Evolutionary conservation across 2,888 invertebrate species (phyloP).

Genomic region (Pandemis corylana): DNA sequence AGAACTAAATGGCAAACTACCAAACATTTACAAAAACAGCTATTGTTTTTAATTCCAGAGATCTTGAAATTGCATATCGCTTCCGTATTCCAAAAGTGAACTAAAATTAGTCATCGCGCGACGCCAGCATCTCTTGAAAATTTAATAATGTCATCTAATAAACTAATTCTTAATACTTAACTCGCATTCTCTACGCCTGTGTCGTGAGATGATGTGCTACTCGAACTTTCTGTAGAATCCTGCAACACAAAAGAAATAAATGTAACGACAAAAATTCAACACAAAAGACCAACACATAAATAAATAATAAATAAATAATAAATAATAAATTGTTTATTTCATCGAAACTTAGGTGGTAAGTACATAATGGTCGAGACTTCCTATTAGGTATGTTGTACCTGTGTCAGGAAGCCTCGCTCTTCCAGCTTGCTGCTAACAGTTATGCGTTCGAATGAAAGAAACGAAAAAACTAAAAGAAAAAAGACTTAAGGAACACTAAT

Average conservation of each 20-base stretch:
- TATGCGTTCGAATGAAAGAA: too few species aligned
- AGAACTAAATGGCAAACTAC: not conserved
- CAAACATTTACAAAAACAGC: not conserved
- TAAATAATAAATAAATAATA: too few species aligned
- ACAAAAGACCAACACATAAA: too few species aligned
- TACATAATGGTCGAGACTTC: too few species aligned
- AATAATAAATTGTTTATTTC: too few species aligned
- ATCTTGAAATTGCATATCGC: not conserved
- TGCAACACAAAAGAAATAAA: constrained; percentile 8
- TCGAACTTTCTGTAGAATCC: constrained; percentile 25
- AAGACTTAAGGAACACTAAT: too few species aligned
- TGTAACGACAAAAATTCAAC: too few species aligned
- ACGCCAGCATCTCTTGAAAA: constrained; percentile 23
- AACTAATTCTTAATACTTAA: constrained; percentile 23
- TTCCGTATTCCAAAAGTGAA: not conserved
- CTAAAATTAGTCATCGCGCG: constrained; percentile 17
- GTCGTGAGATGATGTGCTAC: constrained; percentile 11
- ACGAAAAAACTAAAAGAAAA: too few species aligned
- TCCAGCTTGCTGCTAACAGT: too few species aligned
- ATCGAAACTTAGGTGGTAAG: too few species aligned
- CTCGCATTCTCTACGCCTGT: not conserved
- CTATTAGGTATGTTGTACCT: too few species aligned
- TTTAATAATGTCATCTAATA: constrained; percentile 10
- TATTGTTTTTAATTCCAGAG: not conserved
- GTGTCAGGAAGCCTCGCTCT: too few species aligned